Conservation (phyloP, 2,888 invertebrate species). For the Sphaeridia pumilis region DNA sequence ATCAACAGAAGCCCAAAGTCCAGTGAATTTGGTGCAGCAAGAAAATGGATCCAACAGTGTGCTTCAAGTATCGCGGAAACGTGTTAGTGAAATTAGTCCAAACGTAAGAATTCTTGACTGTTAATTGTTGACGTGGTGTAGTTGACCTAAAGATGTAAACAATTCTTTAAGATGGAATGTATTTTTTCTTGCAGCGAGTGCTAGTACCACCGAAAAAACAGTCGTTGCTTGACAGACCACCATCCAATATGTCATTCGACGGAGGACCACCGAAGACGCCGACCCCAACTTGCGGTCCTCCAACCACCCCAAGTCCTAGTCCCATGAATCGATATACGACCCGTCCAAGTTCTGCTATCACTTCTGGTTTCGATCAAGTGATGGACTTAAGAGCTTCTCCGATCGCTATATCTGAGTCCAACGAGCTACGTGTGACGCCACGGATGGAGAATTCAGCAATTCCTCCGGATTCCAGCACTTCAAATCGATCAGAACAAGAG, state of each 20-base stretch:
- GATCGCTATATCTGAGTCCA: background rate
- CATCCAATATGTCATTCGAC: conserved; percentile 1
- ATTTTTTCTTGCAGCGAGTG: conserved; percentile 15
- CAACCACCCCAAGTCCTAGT: conserved; percentile 30
- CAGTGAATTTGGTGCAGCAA: background rate
- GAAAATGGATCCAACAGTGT: conserved; percentile 20
- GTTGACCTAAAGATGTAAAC: background rate
- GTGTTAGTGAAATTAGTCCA: conserved; percentile 29
- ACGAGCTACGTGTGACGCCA: conserved; percentile 10
- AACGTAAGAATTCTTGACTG: conserved; percentile 18
- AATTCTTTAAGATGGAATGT: background rate
- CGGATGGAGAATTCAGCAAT: no score
- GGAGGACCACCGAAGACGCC: conserved; percentile 20
- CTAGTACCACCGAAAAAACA: conserved; percentile 31
- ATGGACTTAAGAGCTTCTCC: conserved; percentile 11
- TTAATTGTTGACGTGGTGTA: background rate
- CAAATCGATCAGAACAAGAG: no score
- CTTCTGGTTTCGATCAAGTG: conserved; percentile 15
- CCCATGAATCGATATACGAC: conserved; percentile 17
- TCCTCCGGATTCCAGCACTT: no score
- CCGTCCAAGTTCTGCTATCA: conserved; percentile 27
- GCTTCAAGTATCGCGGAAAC: conserved; percentile 32
- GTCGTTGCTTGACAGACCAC: conserved; percentile 11
- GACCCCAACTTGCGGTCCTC: conserved; percentile 28
- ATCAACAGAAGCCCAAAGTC: conserved; percentile 19